A percentile compares a stretch with the other conserved stretches of the same genome.
Evolutionary conservation across 2,888 invertebrate genomes (phyloP).

Genomic region (Vandiemenella viatica): DNA sequence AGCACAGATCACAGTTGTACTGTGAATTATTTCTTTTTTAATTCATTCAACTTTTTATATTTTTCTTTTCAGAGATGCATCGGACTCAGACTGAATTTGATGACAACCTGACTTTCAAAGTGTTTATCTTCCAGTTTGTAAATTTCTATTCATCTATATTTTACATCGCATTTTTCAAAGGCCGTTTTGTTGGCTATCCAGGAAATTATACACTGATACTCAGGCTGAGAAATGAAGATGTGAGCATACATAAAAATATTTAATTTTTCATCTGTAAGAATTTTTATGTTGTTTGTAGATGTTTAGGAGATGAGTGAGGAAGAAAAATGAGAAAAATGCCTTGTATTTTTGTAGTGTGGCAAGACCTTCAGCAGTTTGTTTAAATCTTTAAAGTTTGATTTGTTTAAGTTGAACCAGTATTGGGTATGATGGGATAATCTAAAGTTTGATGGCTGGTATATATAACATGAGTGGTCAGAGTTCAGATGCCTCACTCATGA

Average conservation of each 20-base stretch:
- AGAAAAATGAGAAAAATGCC: background rate
- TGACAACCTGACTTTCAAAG: conserved; percentile 41
- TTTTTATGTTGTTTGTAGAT: background rate
- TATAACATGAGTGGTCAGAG: too few species aligned
- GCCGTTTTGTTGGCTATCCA: conserved; percentile 35
- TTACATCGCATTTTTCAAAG: conserved; percentile 45
- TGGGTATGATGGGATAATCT: too few species aligned
- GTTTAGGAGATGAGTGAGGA: background rate
- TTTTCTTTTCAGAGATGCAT: conserved; percentile 27
- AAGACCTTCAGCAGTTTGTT: too few species aligned
- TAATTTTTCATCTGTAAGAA: background rate
- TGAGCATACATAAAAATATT: conserved; percentile 21
- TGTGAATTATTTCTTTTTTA: too few species aligned
- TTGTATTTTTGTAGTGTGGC: too few species aligned
- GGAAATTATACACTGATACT: conserved; percentile 35
- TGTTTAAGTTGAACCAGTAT: too few species aligned
- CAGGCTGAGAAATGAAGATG: conserved; percentile 37
- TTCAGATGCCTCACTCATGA: too few species aligned
- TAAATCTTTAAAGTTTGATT: too few species aligned
- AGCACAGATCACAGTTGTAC: too few species aligned
- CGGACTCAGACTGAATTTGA: conserved; percentile 41
- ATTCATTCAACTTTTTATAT: too few species aligned
- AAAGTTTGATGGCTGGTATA: too few species aligned
- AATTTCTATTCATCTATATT: conserved; percentile 44
- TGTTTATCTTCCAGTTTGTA: conserved; percentile 43